Conservation (phyloP, 37 sponge, comb jelly and placozoan species). For the Hormiphora californensis region DNA sequence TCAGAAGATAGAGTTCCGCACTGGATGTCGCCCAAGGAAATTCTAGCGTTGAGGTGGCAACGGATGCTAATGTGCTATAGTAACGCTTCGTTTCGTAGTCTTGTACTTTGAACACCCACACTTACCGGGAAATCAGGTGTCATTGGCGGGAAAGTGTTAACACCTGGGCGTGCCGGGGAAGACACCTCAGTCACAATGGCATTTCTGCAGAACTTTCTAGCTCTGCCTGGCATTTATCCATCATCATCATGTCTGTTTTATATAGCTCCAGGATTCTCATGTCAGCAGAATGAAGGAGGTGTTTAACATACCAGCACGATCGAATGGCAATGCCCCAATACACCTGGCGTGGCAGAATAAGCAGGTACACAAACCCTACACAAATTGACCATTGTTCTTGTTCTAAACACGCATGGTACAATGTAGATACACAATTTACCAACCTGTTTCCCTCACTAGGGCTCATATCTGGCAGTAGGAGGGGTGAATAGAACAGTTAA, state of each 20-base stretch:
- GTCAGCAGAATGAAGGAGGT: slow-evolving; percentile 33
- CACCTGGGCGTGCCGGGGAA: neutral
- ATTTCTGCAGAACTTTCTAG: neutral
- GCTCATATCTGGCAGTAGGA: slow-evolving; percentile 32
- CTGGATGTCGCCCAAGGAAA: slow-evolving; percentile 55
- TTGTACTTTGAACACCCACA: too few species aligned
- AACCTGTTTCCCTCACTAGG: neutral
- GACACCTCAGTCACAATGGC: neutral
- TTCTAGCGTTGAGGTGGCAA: slow-evolving; percentile 56
- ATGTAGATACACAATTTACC: neutral
- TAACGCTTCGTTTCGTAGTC: slow-evolving; percentile 55
- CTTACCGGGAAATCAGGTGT: neutral
- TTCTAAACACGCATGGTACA: neutral
- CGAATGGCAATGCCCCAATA: slow-evolving; percentile 31
- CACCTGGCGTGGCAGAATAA: slow-evolving; percentile 26
- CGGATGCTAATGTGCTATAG: slow-evolving; percentile 55
- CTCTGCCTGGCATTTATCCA: neutral
- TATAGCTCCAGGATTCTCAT: neutral
- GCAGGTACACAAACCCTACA: neutral
- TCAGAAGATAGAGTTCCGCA: too few species aligned
- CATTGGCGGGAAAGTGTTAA: neutral
- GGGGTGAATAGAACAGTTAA: slow-evolving; percentile 66
- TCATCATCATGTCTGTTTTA: neutral
- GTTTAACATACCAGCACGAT: neutral
- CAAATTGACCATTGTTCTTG: neutral